A percentile compares a stretch with the other conserved stretches of the same genome.
These are phyloP conservation scores for Motacilla tschutschensis DNA, from an alignment of 2,113 vertebrate species.

Conservation along the genomic window DNA sequence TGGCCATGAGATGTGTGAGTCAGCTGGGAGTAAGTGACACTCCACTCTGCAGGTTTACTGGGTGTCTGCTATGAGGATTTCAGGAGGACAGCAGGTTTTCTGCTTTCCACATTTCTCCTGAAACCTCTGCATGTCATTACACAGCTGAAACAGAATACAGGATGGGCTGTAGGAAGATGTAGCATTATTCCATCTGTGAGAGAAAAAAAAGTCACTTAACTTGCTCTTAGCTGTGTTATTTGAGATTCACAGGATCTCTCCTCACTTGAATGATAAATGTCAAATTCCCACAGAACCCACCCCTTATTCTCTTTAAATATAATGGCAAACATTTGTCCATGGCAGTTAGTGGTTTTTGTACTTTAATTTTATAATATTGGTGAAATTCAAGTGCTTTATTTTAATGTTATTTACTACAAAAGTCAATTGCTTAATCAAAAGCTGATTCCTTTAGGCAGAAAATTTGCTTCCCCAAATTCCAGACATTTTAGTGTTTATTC, in stretches of 20 bases:
- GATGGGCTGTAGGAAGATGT: neutral
- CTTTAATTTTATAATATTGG: conserved; percentile 36
- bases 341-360: neutral
- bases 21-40: neutral
- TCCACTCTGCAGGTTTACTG: neutral
- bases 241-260: conserved; percentile 22
- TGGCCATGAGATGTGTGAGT: neutral
- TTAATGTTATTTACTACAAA: conserved; percentile 19
- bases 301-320: conserved; percentile 19
- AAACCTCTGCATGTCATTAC: conserved; percentile 6
- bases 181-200: conserved; percentile 13
- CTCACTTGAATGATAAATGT: conserved; percentile 45
- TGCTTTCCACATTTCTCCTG: conserved; percentile 5
- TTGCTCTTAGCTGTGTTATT: conserved; percentile 22
- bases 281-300: conserved; percentile 8
- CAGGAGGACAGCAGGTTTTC: neutral
- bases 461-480: neutral
- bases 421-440: conserved; percentile 19
- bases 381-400: conserved; percentile 24
- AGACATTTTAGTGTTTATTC: neutral
- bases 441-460: neutral
- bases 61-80: neutral
- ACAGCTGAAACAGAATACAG: conserved; percentile 12
- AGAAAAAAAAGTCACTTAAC: conserved; percentile 11
- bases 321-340: neutral